phyloP scores from a whole-genome alignment of 1,140 invertebrate genomes.

The Bombus waltoni region DNA sequence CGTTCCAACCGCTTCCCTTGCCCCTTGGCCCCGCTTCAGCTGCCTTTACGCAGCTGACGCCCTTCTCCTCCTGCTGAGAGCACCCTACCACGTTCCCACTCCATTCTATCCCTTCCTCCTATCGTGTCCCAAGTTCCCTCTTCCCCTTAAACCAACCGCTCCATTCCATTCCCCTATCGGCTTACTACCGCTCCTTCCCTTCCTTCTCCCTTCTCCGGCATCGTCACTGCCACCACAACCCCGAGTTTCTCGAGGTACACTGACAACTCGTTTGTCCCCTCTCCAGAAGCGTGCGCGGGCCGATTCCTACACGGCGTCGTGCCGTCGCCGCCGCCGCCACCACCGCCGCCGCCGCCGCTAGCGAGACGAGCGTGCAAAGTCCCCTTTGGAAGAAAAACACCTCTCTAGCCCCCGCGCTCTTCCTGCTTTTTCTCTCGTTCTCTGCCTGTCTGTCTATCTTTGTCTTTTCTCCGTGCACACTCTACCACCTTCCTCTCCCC shows the following conservation, averaged over 20 bases:
- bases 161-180: constrained; percentile 33
- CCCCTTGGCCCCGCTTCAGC: constrained; percentile 50
- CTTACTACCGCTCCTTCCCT: constrained; percentile 28
- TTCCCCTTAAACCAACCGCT: background rate
- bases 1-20: constrained; percentile 65
- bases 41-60: constrained; percentile 78
- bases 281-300: constrained; percentile 36
- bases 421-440: constrained; percentile 17
- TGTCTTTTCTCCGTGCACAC: constrained; percentile 3
- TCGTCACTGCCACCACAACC: constrained; percentile 9
- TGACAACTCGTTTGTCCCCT: constrained; percentile 69
- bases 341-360: constrained; percentile 18
- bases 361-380: constrained; percentile 71
- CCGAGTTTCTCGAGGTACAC: constrained; percentile 58
- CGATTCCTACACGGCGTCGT: constrained; percentile 63
- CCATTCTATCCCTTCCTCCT: constrained; percentile 74
- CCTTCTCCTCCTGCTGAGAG: constrained; percentile 68
- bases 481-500: background rate
- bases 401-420: constrained; percentile 44
- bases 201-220: constrained; percentile 19
- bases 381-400: constrained; percentile 71
- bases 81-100: constrained; percentile 35
- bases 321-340: constrained; percentile 15
- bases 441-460: constrained; percentile 7
- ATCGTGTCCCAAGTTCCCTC: constrained; percentile 75